Evolutionary conservation across 2,113 vertebrate species (phyloP).

Genomic region (Notarius quadriscutis): DNA sequence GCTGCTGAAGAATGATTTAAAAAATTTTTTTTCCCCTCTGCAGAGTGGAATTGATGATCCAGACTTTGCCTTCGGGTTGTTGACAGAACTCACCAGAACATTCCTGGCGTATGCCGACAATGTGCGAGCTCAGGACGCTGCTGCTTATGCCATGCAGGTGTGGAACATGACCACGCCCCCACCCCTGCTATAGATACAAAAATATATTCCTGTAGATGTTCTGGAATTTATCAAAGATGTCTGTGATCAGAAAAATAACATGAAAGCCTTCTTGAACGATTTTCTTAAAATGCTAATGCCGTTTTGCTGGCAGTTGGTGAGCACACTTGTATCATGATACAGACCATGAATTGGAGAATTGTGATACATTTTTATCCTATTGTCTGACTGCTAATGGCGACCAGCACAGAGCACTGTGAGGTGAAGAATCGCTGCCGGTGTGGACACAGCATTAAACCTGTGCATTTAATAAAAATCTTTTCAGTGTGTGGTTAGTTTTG

Average conservation of each 20-base stretch:
- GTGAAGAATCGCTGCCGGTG: neutral
- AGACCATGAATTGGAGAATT: no score
- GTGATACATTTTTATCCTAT: no score
- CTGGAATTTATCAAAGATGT: no score
- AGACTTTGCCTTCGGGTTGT: slow-evolving; percentile 87
- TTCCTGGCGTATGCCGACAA: slow-evolving; percentile 95
- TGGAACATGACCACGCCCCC: neutral
- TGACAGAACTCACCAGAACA: slow-evolving; percentile 90
- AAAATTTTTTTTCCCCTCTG: neutral
- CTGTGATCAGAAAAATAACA: no score
- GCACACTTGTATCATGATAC: no score
- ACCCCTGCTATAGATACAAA: no score
- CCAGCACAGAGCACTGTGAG: no score
- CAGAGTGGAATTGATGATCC: slow-evolving; percentile 91
- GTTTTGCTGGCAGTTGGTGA: no score
- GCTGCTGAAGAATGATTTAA: neutral
- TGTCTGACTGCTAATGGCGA: no score
- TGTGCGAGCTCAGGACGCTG: slow-evolving; percentile 94
- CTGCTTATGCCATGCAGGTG: slow-evolving; percentile 96
- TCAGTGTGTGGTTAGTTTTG: neutral
- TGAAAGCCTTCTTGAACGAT: no score
- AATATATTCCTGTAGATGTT: no score
- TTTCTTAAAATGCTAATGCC: no score
- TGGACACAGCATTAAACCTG: neutral
- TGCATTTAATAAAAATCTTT: neutral